Percentiles rank a stretch among this genome's conserved stretches.
Evolutionary conservation across 1,140 invertebrate genomes (phyloP).

Genomic region (Drosophila oshimai): DNA sequence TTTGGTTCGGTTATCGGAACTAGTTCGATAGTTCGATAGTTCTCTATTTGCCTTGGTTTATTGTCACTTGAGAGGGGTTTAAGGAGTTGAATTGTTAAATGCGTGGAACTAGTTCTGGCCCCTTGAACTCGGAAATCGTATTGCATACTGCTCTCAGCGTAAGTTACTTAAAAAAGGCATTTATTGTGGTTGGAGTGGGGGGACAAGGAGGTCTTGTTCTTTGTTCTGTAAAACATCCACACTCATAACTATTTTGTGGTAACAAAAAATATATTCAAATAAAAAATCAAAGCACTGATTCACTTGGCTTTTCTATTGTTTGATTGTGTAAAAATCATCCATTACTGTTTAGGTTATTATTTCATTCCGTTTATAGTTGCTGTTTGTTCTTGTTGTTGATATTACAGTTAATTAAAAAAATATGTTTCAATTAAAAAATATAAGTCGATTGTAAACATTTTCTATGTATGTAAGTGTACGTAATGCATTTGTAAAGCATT

Average conservation of each 20-base stretch:
- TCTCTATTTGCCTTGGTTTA: conserved; percentile 27
- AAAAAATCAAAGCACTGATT: conserved; percentile 8
- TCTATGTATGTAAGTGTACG: conserved; percentile 39
- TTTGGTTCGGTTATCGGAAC: not conserved
- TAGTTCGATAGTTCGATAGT: conserved; percentile 9
- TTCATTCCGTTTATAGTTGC: conserved; percentile 25
- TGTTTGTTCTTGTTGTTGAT: conserved; percentile 4
- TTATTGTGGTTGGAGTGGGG: conserved; percentile 5
- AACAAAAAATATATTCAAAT: conserved; percentile 2
- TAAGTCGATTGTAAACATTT: conserved; percentile 49
- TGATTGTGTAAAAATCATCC: conserved; percentile 31
- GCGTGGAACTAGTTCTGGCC: conserved; percentile 32
- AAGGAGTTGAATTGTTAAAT: conserved; percentile 29
- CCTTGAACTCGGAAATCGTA: not conserved
- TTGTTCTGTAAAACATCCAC: conserved; percentile 21
- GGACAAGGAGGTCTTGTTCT: not conserved
- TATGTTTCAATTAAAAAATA: conserved; percentile 52
- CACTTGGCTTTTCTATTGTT: conserved; percentile 31
- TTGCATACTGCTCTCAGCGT: conserved; percentile 3
- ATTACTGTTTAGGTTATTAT: conserved; percentile 17
- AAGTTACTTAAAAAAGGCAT: conserved; percentile 28
- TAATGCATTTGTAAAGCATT: conserved; percentile 40
- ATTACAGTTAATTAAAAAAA: conserved; percentile 39
- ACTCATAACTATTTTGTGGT: conserved; percentile 4
- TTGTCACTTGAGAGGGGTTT: conserved; percentile 45